phyloP scores from a whole-genome alignment of 2,888 invertebrate species.

The Xanthorhoe designata region DNA sequence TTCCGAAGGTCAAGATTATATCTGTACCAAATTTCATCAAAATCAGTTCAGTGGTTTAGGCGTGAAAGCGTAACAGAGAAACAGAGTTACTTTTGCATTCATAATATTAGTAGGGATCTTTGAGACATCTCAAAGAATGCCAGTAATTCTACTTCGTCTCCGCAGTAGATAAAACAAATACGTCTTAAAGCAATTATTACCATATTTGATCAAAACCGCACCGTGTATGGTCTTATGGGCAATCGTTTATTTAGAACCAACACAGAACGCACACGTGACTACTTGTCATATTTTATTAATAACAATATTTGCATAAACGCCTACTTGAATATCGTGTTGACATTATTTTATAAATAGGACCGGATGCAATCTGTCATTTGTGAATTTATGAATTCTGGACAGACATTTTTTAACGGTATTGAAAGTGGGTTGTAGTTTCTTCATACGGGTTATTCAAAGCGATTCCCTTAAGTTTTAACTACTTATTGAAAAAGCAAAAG shows the following conservation, averaged over 20 bases:
- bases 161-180: slow-evolving; percentile 13
- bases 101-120: no score
- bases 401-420: slow-evolving; percentile 1
- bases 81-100: no score
- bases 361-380: slow-evolving; percentile 26
- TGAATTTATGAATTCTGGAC: slow-evolving; percentile 8
- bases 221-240: slow-evolving; percentile 34
- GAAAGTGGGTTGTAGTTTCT: slow-evolving; percentile 7
- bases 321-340: slow-evolving; percentile 12
- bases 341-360: slow-evolving; percentile 16
- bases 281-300: slow-evolving; percentile 20
- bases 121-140: neutral
- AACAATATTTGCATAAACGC: slow-evolving; percentile 31
- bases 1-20: no score
- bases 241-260: slow-evolving; percentile 26
- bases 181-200: slow-evolving; percentile 35
- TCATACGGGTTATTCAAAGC: neutral
- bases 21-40: no score
- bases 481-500: no score
- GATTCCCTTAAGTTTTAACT: no score
- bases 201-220: slow-evolving; percentile 32
- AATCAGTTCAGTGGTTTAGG: no score
- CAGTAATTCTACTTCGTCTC: slow-evolving; percentile 9
- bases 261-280: slow-evolving; percentile 17
- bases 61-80: no score